A percentile compares a stretch with the other conserved stretches of the same genome.
Conservation (phyloP, 2,113 vertebrate species). For the Cyphomyrus plagiostoma region DNA sequence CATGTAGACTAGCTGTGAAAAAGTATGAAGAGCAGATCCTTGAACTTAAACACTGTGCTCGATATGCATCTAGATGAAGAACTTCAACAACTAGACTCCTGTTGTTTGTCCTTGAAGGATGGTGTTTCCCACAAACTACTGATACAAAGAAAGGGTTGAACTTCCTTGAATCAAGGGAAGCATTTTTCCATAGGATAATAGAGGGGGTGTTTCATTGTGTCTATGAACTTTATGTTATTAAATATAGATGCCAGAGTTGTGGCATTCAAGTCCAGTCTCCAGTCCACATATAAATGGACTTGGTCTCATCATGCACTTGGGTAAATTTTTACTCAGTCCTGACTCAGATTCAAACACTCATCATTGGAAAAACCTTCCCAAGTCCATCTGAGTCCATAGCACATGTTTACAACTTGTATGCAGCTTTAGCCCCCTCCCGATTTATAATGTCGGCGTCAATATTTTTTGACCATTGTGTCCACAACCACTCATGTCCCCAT, state of each 20-base stretch:
- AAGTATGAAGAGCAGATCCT: background rate
- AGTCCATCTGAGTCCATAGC: background rate
- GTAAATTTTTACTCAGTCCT: background rate
- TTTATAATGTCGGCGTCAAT: too few relatives aligned
- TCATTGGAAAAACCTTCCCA: background rate
- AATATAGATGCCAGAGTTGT: background rate
- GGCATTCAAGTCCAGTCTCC: background rate
- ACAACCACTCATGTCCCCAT: too few relatives aligned
- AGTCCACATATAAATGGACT: background rate
- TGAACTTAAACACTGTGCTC: background rate
- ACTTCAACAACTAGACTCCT: background rate
- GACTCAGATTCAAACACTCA: background rate
- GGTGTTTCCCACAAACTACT: background rate
- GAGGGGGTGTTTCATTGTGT: background rate
- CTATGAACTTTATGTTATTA: background rate
- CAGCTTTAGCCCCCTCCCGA: background rate
- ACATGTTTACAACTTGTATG: background rate
- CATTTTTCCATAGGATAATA: background rate
- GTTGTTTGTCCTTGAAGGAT: background rate
- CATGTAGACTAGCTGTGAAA: background rate
- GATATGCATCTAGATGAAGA: background rate
- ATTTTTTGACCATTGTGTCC: too few relatives aligned
- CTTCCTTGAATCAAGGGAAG: background rate
- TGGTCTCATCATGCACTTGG: background rate
- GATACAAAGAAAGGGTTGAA: background rate